Evolutionary conservation across 2,113 vertebrate species (phyloP).

Genomic region (Orthonyx spaldingii): DNA sequence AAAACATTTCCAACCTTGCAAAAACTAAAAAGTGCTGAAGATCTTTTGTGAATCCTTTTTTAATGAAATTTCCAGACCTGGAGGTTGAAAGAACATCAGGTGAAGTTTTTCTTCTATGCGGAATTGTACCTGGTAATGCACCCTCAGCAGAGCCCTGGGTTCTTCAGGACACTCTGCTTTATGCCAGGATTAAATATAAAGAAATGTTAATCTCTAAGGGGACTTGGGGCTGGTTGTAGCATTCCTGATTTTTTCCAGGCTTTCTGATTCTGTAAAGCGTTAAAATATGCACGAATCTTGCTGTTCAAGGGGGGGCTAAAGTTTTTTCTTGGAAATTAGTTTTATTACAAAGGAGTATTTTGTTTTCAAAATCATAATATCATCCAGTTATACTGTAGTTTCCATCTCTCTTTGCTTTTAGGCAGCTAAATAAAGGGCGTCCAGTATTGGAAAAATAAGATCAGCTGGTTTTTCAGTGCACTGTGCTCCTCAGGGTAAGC

Average conservation of each 20-base stretch:
- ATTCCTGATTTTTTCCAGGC: conserved; percentile 29
- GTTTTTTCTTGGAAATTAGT: neutral
- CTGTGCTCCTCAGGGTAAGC: fast-evolving
- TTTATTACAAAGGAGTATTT: neutral
- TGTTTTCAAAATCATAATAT: neutral
- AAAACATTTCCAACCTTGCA: conserved; percentile 38
- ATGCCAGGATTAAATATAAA: neutral
- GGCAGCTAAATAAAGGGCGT: neutral
- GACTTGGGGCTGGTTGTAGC: neutral
- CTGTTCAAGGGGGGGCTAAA: neutral
- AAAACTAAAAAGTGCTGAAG: conserved; percentile 4
- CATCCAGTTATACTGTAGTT: neutral
- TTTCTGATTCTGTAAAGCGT: neutral
- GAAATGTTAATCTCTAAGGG: neutral
- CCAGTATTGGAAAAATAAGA: neutral
- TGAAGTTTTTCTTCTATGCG: neutral
- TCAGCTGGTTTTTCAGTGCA: fast-evolving
- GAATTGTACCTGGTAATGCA: neutral
- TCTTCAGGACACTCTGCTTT: neutral
- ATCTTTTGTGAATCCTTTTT: conserved; percentile 44
- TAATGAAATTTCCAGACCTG: conserved; percentile 57
- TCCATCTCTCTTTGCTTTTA: neutral
- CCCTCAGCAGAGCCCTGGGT: neutral
- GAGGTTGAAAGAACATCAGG: conserved; percentile 42
- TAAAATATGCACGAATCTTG: neutral